Conservation (phyloP, 2,797 vertebrate genomes). For the Enteromius mattozi region DNA sequence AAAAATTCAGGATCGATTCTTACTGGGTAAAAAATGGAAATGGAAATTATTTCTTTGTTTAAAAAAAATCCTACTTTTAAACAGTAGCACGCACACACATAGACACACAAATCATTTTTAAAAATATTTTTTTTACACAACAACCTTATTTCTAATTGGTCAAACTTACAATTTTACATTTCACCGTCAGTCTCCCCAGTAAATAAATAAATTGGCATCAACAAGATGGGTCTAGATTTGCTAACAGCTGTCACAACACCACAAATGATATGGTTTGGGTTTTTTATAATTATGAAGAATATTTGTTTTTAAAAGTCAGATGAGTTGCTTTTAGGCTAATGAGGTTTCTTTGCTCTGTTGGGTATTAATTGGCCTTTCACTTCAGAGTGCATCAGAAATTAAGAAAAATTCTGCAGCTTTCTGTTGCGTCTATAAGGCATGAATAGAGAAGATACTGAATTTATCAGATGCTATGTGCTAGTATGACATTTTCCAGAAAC, state of each 20-base stretch:
- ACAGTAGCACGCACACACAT: background rate
- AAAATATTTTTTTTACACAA: too few relatives aligned
- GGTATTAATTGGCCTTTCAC: slow-evolving; percentile 17
- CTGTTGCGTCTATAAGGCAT: background rate
- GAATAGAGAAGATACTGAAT: background rate
- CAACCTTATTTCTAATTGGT: background rate
- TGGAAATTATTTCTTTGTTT: background rate
- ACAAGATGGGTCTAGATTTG: slow-evolving; percentile 18
- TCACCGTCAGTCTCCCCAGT: background rate
- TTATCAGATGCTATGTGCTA: background rate
- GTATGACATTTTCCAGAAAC: slow-evolving; percentile 27
- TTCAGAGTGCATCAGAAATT: slow-evolving; percentile 10
- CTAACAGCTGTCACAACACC: slow-evolving; percentile 5
- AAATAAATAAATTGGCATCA: background rate
- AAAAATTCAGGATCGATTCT: background rate
- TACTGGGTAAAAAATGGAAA: background rate
- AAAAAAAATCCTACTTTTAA: background rate
- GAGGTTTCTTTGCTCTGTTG: slow-evolving; percentile 18
- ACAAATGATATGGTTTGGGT: background rate
- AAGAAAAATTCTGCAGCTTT: background rate
- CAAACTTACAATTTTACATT: background rate
- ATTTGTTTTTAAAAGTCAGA: slow-evolving; percentile 9
- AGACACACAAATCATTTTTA: background rate
- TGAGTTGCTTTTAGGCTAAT: slow-evolving; percentile 30
- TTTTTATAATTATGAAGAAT: background rate